Evolutionary conservation across 2,113 vertebrate species (phyloP).

Genomic region (Telmatochromis brichardi): DNA sequence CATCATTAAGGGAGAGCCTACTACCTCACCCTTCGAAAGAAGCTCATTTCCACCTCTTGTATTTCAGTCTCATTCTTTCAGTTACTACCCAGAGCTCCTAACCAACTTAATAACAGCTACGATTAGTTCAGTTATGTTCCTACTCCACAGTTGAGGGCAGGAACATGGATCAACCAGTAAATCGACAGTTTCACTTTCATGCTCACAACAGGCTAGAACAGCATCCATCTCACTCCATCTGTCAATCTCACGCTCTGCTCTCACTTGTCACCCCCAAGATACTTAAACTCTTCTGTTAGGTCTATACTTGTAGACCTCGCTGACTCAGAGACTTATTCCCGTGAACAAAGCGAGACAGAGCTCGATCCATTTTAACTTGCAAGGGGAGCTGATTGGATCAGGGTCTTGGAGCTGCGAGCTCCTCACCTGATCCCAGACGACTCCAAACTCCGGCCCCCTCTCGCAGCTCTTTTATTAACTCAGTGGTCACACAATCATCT

Average conservation of each 20-base stretch:
- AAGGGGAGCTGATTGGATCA: neutral
- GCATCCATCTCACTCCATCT: neutral
- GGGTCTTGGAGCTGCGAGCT: neutral
- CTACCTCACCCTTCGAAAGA: fast-evolving
- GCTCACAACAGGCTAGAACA: neutral
- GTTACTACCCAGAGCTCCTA: neutral
- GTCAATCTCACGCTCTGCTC: neutral
- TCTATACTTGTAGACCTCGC: neutral
- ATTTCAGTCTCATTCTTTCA: neutral
- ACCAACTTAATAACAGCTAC: neutral
- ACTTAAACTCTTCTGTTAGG: neutral
- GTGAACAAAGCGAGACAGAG: neutral
- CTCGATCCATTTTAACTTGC: neutral
- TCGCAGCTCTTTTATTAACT: neutral
- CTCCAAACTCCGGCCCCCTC: neutral
- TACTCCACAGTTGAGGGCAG: neutral
- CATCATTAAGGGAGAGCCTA: neutral
- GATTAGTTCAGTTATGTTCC: neutral
- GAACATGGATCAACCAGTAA: fast-evolving
- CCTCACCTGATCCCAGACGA: neutral
- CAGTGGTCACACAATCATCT: neutral
- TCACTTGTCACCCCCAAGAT: neutral
- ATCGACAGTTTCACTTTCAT: neutral
- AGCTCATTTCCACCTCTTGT: neutral
- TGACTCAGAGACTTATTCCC: neutral